Conservation (phyloP, 2,797 vertebrate genomes). For the Rhinatrema bivittatum region DNA sequence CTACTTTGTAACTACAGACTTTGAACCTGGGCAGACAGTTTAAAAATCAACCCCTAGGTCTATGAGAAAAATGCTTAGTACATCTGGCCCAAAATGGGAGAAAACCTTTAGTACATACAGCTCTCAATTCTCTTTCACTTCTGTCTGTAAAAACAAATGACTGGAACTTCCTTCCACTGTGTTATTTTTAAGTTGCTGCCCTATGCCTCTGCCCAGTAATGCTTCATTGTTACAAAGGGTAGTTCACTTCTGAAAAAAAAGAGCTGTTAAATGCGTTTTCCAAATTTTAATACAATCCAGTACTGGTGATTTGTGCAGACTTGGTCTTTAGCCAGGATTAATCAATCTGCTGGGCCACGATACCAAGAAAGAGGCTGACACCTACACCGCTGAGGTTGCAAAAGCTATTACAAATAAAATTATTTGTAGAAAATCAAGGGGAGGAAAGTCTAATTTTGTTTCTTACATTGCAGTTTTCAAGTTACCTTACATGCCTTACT, state of each 20-base stretch:
- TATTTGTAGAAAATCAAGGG: conserved; percentile 59
- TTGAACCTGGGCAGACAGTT: no score
- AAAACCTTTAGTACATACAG: no score
- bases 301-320: neutral
- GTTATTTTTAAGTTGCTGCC: neutral
- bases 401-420: conserved; percentile 63
- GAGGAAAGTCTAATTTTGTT: conserved; percentile 45
- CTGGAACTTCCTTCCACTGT: no score
- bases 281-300: neutral
- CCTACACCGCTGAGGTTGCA: conserved; percentile 39
- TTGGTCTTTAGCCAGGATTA: conserved; percentile 6
- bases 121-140: no score
- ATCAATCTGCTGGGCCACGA: conserved; percentile 31
- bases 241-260: neutral
- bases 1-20: no score
- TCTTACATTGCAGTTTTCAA: conserved; percentile 31
- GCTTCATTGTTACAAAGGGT: neutral
- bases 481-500: conserved; percentile 10
- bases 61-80: no score
- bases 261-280: neutral
- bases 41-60: no score
- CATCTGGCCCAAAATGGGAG: no score
- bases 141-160: no score
- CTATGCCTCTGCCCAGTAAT: neutral
- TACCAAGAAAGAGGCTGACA: conserved; percentile 41